Conservation (phyloP, 2,888 invertebrate species). For the Stenchaetothrips biformis region DNA sequence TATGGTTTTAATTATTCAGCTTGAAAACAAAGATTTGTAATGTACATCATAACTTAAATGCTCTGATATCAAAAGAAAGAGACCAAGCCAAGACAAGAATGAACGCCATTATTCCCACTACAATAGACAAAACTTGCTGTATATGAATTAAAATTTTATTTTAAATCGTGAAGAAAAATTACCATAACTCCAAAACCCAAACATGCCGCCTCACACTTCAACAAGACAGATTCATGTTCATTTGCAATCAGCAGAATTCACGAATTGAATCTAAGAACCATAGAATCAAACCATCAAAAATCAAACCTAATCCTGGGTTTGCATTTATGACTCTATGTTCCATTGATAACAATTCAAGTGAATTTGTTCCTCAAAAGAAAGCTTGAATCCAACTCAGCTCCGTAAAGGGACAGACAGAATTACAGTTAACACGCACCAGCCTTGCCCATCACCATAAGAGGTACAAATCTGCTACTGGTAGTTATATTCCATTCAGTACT, state of each 20-base stretch:
- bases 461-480: no score
- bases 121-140: background rate
- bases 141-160: background rate
- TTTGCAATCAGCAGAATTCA: background rate
- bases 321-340: no score
- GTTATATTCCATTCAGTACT: no score
- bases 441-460: no score
- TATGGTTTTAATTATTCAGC: background rate
- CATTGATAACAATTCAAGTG: no score
- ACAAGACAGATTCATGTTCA: background rate
- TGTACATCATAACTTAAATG: background rate
- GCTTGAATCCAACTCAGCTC: no score
- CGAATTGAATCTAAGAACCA: no score
- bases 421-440: no score
- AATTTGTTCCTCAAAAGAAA: no score
- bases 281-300: no score
- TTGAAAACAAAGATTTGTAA: background rate
- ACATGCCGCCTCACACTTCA: slow-evolving; percentile 9
- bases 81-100: background rate
- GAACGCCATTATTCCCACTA: background rate
- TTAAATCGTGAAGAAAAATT: background rate
- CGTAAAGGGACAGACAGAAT: no score
- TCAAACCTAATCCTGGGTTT: no score
- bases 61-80: slow-evolving; percentile 13
- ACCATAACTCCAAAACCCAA: background rate